Base-by-base conservation (phyloP, 30 jellyfish, hydroid and myxozoan genomes). In the Aurelia sp. region DNA sequence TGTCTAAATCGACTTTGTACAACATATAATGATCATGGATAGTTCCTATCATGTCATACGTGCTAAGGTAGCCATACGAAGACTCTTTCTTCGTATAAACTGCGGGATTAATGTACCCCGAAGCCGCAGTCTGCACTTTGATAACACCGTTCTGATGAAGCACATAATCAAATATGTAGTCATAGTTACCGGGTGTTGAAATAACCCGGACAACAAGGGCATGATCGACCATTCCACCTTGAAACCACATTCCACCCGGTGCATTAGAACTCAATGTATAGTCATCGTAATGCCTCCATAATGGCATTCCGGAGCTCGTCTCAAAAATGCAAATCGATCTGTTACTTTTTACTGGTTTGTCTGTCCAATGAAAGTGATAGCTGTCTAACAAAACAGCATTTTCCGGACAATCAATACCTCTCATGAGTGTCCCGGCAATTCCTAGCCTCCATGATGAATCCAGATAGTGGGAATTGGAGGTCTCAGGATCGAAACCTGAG, bases 1-100 rank as follows among this genome's bases (percentile, higher is more conserved):
- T 74, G 67, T 90, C 97, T 11, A 90, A 66, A 59, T 90, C 96
- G 60, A 84, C 97, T 77, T 84, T 82, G 69, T 74, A 90, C 11
- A 90, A 68, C 23, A 90, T 37, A 35, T 41, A 79, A 37, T 90
- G 97, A 50, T 90, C 97, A 57, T 90, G 97, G 17, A 82, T 55
- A 13, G 94, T 57, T 17, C 97, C 95, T 0, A 83, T 55, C 47
- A 33, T 66, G 58, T 77, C 52, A 63, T 69, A 71, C 20, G 59
- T 47, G 67, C 17, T 66, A 21, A 73, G 73, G 62, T 33, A 83
- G 18, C 97, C 97, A 71, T 71, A 90, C 60, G 69, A 68, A 41
- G 62, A 69, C 52, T 77, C 91, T 58, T 71, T 18, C 15, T 57
- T 66, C 13, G 87, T 71, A 19, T 30, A 61, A 9, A 66, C 71